Percentiles rank a stretch among this genome's conserved stretches.
Evolutionary conservation across 2,888 invertebrate genomes (phyloP).

Genomic region (Hartigia nigra): DNA sequence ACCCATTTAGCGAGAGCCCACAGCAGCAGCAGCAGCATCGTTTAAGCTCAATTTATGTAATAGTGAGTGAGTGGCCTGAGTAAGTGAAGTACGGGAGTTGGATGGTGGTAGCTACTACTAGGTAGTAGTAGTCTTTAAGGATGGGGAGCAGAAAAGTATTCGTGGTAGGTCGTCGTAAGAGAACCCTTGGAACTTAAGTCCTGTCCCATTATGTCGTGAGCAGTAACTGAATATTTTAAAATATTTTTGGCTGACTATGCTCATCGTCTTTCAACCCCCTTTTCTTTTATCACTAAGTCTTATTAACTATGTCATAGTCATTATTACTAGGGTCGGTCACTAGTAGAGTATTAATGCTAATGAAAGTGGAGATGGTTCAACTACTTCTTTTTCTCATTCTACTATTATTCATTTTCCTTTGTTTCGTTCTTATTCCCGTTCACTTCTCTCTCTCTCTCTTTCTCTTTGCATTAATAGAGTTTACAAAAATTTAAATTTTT

Average conservation of each 20-base stretch:
- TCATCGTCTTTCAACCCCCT: slow-evolving; percentile 8
- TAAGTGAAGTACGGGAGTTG: neutral
- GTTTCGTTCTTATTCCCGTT: slow-evolving; percentile 13
- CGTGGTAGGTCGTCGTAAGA: slow-evolving; percentile 12
- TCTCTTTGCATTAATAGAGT: neutral
- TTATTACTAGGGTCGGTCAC: neutral
- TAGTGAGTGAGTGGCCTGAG: slow-evolving; percentile 31
- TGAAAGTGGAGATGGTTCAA: neutral
- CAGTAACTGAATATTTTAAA: slow-evolving; percentile 47
- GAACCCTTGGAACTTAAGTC: slow-evolving; percentile 34
- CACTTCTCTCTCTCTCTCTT: neutral
- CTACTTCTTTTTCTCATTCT: slow-evolving; percentile 22
- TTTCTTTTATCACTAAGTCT: neutral
- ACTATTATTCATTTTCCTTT: slow-evolving; percentile 22
- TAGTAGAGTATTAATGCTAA: neutral
- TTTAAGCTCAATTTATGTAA: slow-evolving; percentile 50
- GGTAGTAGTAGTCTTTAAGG: neutral
- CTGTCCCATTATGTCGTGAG: slow-evolving; percentile 36
- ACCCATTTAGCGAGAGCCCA: slow-evolving; percentile 44
- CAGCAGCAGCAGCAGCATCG: slow-evolving; percentile 28
- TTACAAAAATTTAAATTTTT: no score
- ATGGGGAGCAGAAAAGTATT: neutral
- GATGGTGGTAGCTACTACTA: neutral
- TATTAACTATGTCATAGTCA: neutral
- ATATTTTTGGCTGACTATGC: slow-evolving; percentile 28